phyloP scores from a whole-genome alignment of 1,140 invertebrate species.

The Contarinia nasturtii region DNA sequence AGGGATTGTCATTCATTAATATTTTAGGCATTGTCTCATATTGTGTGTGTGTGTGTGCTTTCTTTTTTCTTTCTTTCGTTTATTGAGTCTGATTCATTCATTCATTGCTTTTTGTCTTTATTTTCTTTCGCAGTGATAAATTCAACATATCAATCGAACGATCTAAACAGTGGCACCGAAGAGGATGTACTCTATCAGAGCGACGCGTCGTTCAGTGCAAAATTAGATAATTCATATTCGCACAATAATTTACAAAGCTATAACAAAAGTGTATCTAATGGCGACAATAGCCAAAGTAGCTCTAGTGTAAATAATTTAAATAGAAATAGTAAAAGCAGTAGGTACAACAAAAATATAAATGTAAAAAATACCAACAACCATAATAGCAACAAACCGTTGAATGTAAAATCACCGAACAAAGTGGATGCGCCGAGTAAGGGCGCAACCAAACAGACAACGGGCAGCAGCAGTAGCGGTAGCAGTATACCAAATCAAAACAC shows the following conservation, averaged over 20 bases:
- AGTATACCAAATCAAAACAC: not conserved
- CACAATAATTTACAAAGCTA: not conserved
- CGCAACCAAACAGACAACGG: too few relatives aligned
- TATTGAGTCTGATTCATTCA: not conserved
- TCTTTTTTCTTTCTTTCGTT: not conserved
- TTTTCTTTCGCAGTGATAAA: slow-evolving; percentile 43
- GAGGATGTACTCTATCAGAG: slow-evolving; percentile 69
- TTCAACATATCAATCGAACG: slow-evolving; percentile 33
- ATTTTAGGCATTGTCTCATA: too few relatives aligned
- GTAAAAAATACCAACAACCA: not conserved
- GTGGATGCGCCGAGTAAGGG: too few relatives aligned
- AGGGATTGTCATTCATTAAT: too few relatives aligned
- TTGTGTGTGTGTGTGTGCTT: not conserved
- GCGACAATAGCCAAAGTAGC: too few relatives aligned
- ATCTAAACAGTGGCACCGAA: slow-evolving; percentile 25
- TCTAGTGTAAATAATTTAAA: too few relatives aligned
- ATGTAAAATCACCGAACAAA: not conserved
- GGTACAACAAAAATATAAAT: not conserved
- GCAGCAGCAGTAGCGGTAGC: too few relatives aligned
- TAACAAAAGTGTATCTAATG: too few relatives aligned
- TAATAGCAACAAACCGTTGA: not conserved
- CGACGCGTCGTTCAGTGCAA: slow-evolving; percentile 60
- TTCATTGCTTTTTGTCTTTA: not conserved
- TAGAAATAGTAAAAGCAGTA: too few relatives aligned
- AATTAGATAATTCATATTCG: slow-evolving; percentile 29